Base-by-base conservation (phyloP, 2,888 invertebrate genomes). In the Scaptomyza cyrtandrae region DNA sequence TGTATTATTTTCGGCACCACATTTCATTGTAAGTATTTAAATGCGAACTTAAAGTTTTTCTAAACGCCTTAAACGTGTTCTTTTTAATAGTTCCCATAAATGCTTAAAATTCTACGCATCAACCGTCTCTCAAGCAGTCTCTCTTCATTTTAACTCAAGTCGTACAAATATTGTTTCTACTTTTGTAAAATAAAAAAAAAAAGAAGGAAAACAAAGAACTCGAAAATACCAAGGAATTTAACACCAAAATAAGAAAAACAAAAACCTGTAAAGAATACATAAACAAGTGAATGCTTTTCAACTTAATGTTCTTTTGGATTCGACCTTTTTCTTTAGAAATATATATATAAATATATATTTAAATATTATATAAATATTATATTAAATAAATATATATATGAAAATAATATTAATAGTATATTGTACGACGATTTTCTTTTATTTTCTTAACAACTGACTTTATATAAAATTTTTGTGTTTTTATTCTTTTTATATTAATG, bases 1-100 rank as follows among this genome's bases (percentile, higher is more conserved):
- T 93, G 98, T 98, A 94, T 95, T 98, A 92, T 96, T 97, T 93
- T 97, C 97, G 93, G 98, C 98, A 93, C 98, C 98, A 90, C 98
- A 98, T 94, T 97, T 97, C 93, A 97, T 97, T 94, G 97, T 97
- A 94, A 91, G 91, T 89, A 9, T 3, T 13, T 5, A 4, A 16
- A 4, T 29, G 5, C 2, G 0, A 13, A 3, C 14, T 19, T 29
- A 6, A 24, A 14, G 2, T 6, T 6, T 5, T 13, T 6, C 5
- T 5, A 3, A 24, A 33, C n/a, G 29, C 11, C 48, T 27, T 6
- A 11, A 39, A 39, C 7, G 14, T n/a, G 35, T 37, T 39, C 41
- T 45, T 16, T 73, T 77, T 31, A 24, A 24, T 74, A 90, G 90
- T 91, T 90, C 75, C 90, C 91, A 74, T 90, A 91, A 88, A 71